Evolutionary conservation across 2,797 vertebrate species (phyloP), one percentile per base, ranked within the genome.

Genomic region (Acipenser transmontanus): DNA sequence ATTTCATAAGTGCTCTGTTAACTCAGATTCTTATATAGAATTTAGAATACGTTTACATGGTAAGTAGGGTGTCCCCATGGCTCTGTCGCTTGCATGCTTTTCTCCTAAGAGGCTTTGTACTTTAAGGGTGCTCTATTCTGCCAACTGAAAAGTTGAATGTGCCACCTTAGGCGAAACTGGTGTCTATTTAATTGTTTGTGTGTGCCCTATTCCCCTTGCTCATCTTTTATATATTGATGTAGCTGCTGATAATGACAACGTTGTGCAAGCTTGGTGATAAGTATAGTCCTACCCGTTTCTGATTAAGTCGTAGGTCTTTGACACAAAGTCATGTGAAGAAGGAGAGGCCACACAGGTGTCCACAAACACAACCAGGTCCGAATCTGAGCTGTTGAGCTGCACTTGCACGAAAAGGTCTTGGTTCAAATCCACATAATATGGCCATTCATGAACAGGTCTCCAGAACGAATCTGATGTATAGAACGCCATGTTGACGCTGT

Each of bases 261-360:
- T 34, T 34, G 34, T 34, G 34, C 34, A 34, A 34, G 34, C 3
- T 34, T 3, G 1, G 4, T 34, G 6, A 8, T 9, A 13, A 9
- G n/a, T n/a, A 1, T 49, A 20, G 60, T 56, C 83, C 89, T 86
- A 94, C 95, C 95, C 94, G 0, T 92, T 87, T 62, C 82, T 80
- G 69, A 97, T 75, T 50, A 97, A 81, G 59, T 90, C 78, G 17
- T 93, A 89, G n/a, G 80, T 63, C 78, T 83, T 71, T 1, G 63
- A 80, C 0, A 78, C 71, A 75, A 89, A 92, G 78, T 94, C 84
- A 47, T 76, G 6, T 1, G 69, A 20, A 1, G 77, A 63, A 1
- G 94, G 92, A 0, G 94, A 93, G 0, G 95, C 82, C 73, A 91
- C 83, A 49, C 94, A 96, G 7, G 91, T 93, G 71, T 96, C 93